Evolutionary conservation across 2,113 vertebrate species (phyloP), one percentile per base, ranked within the genome.

Genomic region (Elaphurus davidianus): DNA sequence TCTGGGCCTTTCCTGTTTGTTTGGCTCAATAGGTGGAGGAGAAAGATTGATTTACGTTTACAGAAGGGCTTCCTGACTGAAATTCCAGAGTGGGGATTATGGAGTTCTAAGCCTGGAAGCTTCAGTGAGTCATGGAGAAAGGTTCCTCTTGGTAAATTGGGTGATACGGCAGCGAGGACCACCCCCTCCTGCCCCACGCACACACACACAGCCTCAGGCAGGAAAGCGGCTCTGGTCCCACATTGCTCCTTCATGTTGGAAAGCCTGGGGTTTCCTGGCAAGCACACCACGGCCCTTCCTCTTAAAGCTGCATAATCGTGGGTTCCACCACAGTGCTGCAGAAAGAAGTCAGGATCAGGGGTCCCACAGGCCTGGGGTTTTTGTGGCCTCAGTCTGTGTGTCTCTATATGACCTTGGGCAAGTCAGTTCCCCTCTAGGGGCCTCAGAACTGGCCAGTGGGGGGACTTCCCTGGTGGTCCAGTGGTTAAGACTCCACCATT

Each of bases 181-280:
- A 19, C 8, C 28, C 23, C 47, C 27, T 16, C 27, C 9, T 1
- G 5, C 10, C n/a, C 17, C 33, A 11, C 3, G 0, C 8, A n/a
- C 15, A 19, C 64, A 67, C 17, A 71, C 9, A 36, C 19, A 28
- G 30, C 28, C 13, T 6, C 25, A n/a, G 87, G 55, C 27, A 40
- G 62, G 36, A 25, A 50, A 12, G n/a, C 14, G 3, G n/a, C n/a
- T 52, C 10, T 3, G 13, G 50, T 21, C 9, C 12, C 2, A 3
- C 52, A 4, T 16, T 25, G 52, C 16, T 83, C 19, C 62, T 79
- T 76, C 52, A 17, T 25, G 2, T 71, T 50, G 28, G 23, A 52
- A 33, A 74, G 6, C 62, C 57, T 47, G 40, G 6, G 43, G 14
- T 13, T 67, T 88, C 82, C 76, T 76, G 60, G 27, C 6, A 60